A percentile compares a stretch with the other conserved stretches of the same genome.
These are phyloP conservation scores for Notoglanidium macrostoma DNA, from an alignment of 2,797 vertebrate genomes.

Conservation along the genomic window DNA sequence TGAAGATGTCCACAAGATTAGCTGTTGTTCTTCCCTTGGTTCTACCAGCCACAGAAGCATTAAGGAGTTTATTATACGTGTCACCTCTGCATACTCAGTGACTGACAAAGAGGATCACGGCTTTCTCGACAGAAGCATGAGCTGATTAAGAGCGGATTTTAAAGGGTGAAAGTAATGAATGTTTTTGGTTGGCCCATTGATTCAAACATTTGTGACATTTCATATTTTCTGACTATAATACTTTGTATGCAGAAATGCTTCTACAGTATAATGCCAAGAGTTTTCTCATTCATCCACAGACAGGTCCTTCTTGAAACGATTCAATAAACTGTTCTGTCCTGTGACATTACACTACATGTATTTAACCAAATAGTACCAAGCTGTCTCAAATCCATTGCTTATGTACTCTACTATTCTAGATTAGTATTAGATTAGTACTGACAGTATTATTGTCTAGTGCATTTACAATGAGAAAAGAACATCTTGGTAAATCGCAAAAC, in stretches of 20 bases:
- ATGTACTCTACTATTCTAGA: background rate
- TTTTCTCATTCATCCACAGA: background rate
- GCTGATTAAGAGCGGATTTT: slow-evolving; percentile 53
- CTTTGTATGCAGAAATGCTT: slow-evolving; percentile 18
- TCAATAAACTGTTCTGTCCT: background rate
- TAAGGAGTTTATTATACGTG: background rate
- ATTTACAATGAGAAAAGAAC: background rate
- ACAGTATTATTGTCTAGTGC: no score
- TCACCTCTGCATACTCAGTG: slow-evolving; percentile 18
- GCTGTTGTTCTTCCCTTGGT: slow-evolving; percentile 1
- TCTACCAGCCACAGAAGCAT: background rate
- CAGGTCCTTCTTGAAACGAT: background rate
- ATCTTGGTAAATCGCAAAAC: no score
- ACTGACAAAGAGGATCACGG: slow-evolving; percentile 42
- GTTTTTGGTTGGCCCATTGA: slow-evolving; percentile 22
- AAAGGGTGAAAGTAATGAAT: slow-evolving; percentile 49
- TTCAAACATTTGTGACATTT: slow-evolving; percentile 22
- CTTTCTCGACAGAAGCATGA: slow-evolving; percentile 38
- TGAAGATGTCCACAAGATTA: slow-evolving; percentile 55
- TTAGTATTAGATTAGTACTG: background rate
- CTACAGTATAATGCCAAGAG: background rate
- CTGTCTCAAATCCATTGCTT: background rate
- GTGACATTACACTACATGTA: background rate
- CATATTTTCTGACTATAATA: slow-evolving; percentile 34
- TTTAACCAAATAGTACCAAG: background rate